phyloP scores from a whole-genome alignment of 37 sponge, comb jelly and placozoan genomes.

The Tethya wilhelma region DNA sequence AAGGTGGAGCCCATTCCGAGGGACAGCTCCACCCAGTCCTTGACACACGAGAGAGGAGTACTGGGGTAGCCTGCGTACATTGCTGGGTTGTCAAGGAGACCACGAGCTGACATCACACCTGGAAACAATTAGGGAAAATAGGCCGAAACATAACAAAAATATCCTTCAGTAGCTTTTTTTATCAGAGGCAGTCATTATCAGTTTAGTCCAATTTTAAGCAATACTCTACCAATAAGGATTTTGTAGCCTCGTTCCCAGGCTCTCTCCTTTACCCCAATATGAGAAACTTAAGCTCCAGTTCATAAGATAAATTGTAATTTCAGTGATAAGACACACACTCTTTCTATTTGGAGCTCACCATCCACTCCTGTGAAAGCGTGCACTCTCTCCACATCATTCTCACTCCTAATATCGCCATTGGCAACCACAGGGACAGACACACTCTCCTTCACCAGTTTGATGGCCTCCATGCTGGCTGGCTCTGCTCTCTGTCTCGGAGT shows the following conservation, averaged over 20 bases:
- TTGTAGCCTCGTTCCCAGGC: too few relatives aligned
- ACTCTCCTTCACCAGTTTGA: conserved; percentile 83
- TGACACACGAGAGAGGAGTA: conserved; percentile 81
- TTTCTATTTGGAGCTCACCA: conserved; percentile 39
- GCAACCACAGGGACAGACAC: conserved; percentile 89
- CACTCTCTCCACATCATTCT: conserved; percentile 50
- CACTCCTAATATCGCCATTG: conserved; percentile 83
- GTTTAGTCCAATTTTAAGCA: too few relatives aligned
- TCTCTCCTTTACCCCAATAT: too few relatives aligned
- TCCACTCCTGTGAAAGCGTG: conserved; percentile 58
- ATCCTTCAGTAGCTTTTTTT: not conserved
- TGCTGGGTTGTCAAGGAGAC: conserved; percentile 90
- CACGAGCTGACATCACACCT: conserved; percentile 94
- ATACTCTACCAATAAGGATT: too few relatives aligned
- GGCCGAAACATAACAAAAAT: not conserved
- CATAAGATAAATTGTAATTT: not conserved
- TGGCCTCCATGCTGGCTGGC: conserved; percentile 74
- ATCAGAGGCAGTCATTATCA: too few relatives aligned
- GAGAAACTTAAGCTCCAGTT: not conserved
- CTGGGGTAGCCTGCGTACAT: conserved; percentile 72
- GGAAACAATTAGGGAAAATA: not conserved
- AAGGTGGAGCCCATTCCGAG: conserved; percentile 71
- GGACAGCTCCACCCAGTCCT: conserved; percentile 86
- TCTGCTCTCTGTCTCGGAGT: conserved; percentile 81
- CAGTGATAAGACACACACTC: not conserved